Percentiles rank a stretch among this genome's conserved stretches.
These are phyloP conservation scores for Motacilla tschutschensis DNA, from an alignment of 2,113 vertebrate genomes.

Conservation along the genomic window DNA sequence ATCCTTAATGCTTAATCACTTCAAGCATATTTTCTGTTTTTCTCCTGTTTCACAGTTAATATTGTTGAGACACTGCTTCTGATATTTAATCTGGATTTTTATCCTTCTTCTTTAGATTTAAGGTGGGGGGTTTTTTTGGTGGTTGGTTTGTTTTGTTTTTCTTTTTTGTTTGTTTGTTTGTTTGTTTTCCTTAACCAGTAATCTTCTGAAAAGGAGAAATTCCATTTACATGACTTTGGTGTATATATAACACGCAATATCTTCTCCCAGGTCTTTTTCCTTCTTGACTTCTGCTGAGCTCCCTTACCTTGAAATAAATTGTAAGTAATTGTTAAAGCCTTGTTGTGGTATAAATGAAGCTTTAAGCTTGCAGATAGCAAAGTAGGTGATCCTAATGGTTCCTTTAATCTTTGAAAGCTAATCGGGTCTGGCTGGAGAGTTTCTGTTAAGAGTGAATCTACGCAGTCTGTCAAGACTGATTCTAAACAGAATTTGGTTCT, in stretches of 20 bases:
- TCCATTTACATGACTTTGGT: background rate
- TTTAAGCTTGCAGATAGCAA: background rate
- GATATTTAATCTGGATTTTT: background rate
- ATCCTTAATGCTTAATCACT: background rate
- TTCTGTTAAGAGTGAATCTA: background rate
- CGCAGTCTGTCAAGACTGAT: background rate
- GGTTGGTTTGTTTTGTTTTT: too few species aligned
- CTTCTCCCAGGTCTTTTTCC: background rate
- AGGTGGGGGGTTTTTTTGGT: too few species aligned
- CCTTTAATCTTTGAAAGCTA: background rate
- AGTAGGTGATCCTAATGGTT: background rate
- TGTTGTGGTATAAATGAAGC: background rate
- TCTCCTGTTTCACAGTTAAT: background rate
- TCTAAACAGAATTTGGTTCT: background rate
- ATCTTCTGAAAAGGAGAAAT: background rate
- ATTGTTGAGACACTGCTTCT: background rate
- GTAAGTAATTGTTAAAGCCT: background rate
- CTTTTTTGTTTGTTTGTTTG: background rate
- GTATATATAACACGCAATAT: background rate
- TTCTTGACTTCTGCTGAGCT: background rate
- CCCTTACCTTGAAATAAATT: background rate
- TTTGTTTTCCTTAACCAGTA: background rate
- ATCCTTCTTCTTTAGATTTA: background rate
- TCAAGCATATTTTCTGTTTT: background rate
- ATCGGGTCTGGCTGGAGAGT: background rate